These are phyloP conservation scores for Leptinotarsa texana DNA, from an alignment of 1,140 invertebrate species.

Conservation along the genomic window DNA sequence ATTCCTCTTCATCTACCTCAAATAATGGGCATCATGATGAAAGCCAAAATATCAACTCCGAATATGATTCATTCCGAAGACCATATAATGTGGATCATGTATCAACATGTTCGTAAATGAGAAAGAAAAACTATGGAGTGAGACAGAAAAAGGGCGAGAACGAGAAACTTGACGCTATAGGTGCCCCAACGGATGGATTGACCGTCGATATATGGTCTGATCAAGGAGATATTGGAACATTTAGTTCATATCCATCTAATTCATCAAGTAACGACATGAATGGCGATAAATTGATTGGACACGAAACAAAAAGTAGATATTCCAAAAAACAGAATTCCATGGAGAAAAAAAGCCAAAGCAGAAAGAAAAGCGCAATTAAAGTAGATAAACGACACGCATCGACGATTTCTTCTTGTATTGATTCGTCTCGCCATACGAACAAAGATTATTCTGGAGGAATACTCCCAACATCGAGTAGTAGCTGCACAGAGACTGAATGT, in stretches of 20 bases:
- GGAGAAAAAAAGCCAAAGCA: neutral
- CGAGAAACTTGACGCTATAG: neutral
- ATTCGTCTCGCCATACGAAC: neutral
- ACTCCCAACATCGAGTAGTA: neutral
- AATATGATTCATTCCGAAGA: neutral
- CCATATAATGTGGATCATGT: neutral
- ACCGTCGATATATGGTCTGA: neutral
- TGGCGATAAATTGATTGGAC: neutral
- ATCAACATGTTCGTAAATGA: neutral
- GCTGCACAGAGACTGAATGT: neutral
- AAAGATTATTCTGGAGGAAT: neutral
- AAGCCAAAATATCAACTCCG: neutral
- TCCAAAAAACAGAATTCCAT: neutral
- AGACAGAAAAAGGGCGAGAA: neutral
- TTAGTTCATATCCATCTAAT: neutral
- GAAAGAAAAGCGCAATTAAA: neutral
- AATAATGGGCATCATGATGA: neutral
- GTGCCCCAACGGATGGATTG: neutral
- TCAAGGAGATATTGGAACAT: neutral
- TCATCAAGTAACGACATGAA: slow-evolving; percentile 1
- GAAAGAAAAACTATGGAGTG: neutral
- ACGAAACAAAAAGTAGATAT: neutral
- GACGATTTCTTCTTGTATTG: neutral
- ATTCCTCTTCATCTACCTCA: neutral
- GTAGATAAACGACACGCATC: neutral